A percentile compares a stretch with the other conserved stretches of the same genome.
Evolutionary conservation across 2,113 vertebrate genomes (phyloP).

Genomic region (Hippocampus mohnikei): DNA sequence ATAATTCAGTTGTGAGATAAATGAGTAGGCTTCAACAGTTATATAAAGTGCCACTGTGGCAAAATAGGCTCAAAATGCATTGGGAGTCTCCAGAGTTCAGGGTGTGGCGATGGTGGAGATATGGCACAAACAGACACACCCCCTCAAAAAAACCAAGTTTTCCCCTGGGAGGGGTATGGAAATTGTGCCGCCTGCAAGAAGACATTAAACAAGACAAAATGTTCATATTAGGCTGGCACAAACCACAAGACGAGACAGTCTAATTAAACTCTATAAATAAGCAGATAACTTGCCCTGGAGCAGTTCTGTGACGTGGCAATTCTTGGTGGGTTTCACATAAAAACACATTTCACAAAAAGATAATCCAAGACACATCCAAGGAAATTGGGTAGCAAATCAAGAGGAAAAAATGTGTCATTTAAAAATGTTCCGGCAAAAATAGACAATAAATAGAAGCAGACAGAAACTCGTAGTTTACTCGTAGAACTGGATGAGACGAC

Average conservation of each 20-base stretch:
- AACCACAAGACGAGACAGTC: slow-evolving; percentile 54
- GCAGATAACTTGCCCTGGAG: slow-evolving; percentile 58
- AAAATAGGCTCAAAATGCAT: slow-evolving; percentile 15
- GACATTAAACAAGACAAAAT: slow-evolving; percentile 21
- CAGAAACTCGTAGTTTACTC: too few relatives aligned
- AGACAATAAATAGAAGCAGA: too few relatives aligned
- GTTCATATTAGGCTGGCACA: slow-evolving; percentile 51
- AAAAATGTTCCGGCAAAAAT: neutral
- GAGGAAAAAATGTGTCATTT: neutral
- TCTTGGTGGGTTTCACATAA: slow-evolving; percentile 34
- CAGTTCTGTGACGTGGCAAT: slow-evolving; percentile 47
- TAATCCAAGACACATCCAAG: neutral
- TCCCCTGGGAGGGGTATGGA: neutral
- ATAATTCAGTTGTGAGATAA: slow-evolving; percentile 2
- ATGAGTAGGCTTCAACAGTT: neutral
- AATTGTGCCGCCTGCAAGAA: slow-evolving; percentile 17
- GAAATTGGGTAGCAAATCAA: neutral
- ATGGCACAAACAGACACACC: neutral
- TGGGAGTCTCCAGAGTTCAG: slow-evolving; percentile 39
- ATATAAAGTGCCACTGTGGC: slow-evolving; percentile 21
- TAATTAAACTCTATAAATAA: slow-evolving; percentile 71
- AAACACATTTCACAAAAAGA: slow-evolving; percentile 17
- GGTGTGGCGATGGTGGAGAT: slow-evolving; percentile 53
- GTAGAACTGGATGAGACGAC: too few relatives aligned
- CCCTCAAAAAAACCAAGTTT: neutral